Evolutionary conservation across 2,113 vertebrate genomes (phyloP).

Genomic region (Alligator sinensis): DNA sequence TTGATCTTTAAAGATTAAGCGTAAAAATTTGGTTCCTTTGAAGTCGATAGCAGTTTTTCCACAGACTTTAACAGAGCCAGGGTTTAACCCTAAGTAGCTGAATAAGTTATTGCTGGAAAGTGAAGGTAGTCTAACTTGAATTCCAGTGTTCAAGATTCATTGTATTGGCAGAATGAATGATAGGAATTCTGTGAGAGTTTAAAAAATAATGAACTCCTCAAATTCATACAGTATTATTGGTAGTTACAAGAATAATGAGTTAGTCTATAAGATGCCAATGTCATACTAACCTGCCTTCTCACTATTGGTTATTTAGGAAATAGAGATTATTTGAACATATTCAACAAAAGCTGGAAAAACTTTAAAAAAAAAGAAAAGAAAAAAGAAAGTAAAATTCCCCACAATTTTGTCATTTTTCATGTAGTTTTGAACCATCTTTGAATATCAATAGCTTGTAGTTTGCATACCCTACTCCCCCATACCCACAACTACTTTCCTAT

Average conservation of each 20-base stretch:
- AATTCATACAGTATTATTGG: not conserved
- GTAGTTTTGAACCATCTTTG: not conserved
- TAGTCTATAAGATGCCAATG: too few species aligned
- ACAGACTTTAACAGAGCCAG: not conserved
- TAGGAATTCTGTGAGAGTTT: not conserved
- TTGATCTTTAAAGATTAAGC: not conserved
- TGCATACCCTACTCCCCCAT: not conserved
- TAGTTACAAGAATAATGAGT: not conserved
- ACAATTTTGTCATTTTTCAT: not conserved
- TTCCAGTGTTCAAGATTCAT: not conserved
- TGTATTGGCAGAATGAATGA: not conserved
- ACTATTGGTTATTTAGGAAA: not conserved
- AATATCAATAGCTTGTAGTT: not conserved
- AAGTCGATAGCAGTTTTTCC: not conserved
- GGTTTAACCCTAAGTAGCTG: not conserved
- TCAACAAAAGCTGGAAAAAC: not conserved
- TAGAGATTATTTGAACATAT: not conserved
- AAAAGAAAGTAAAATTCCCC: not conserved
- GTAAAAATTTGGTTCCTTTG: not conserved
- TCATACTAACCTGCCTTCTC: too few species aligned
- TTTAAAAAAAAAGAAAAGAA: too few species aligned
- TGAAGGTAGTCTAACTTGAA: not conserved
- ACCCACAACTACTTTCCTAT: not conserved
- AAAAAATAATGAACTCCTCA: not conserved
- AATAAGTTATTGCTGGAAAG: not conserved